Conservation (phyloP, 1,140 invertebrate species). For the Leptinotarsa defecta region DNA sequence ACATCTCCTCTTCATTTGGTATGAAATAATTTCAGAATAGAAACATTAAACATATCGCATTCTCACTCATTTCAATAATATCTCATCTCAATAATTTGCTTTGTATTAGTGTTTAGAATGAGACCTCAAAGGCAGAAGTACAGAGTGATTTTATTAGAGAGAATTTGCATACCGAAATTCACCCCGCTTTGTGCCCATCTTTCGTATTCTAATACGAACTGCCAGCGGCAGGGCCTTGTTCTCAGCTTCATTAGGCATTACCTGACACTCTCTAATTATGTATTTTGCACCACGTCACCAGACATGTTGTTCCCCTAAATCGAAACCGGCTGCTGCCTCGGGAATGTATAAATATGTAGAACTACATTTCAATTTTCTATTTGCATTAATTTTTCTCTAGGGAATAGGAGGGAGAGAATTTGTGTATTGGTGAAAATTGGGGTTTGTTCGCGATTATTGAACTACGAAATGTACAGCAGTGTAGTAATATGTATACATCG, state of each 20-base stretch:
- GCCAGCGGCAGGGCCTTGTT: constrained; percentile 36
- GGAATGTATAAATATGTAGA: constrained; percentile 43
- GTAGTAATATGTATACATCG: background rate
- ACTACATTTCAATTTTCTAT: constrained; percentile 44
- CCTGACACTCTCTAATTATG: constrained; percentile 51
- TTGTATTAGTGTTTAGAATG: constrained; percentile 25
- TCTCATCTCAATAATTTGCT: constrained; percentile 21
- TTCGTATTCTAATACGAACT: constrained; percentile 18
- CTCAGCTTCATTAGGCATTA: constrained; percentile 46
- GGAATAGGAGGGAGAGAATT: constrained; percentile 5
- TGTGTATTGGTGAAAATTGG: constrained; percentile 9
- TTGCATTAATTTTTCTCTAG: constrained; percentile 38
- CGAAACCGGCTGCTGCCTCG: constrained; percentile 15
- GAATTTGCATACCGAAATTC: constrained; percentile 30
- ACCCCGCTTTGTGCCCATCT: constrained; percentile 22
- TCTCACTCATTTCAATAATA: background rate
- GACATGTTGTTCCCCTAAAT: constrained; percentile 23
- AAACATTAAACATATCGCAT: background rate
- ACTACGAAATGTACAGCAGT: background rate
- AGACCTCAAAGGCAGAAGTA: constrained; percentile 24
- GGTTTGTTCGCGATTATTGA: background rate
- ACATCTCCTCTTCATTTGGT: too few species aligned
- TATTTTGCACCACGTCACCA: constrained; percentile 45
- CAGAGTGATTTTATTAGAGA: constrained; percentile 30
- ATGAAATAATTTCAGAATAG: background rate